Evolutionary conservation across 2,888 invertebrate species (phyloP).

Genomic region (Zygothrica quintamaculata): DNA sequence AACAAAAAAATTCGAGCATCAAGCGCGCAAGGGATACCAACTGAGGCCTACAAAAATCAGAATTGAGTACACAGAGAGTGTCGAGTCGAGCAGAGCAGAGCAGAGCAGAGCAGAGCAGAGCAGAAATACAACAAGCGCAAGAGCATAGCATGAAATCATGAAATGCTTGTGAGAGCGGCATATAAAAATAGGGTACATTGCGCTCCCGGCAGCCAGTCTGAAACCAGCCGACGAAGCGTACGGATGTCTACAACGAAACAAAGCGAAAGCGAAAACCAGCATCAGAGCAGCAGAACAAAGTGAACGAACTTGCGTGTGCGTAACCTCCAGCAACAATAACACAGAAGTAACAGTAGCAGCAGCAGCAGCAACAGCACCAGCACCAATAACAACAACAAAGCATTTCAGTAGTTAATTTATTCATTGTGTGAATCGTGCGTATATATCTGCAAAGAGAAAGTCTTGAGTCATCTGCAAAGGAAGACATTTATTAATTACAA

Average conservation of each 20-base stretch:
- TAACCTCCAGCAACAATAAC: constrained; percentile 8
- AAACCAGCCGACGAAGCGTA: constrained; percentile 50
- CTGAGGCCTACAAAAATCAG: constrained; percentile 14
- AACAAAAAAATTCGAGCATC: constrained; percentile 63
- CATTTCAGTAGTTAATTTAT: constrained; percentile 64
- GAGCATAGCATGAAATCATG: constrained; percentile 10
- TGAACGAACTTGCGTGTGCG: constrained; percentile 65
- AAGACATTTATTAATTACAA: constrained; percentile 50
- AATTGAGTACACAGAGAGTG: constrained; percentile 29
- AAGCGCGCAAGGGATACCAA: constrained; percentile 26
- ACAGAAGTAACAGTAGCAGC: constrained; percentile 9
- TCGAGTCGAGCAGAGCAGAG: constrained; percentile 29
- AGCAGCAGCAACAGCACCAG: constrained; percentile 10
- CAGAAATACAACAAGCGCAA: no score
- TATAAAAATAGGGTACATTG: constrained; percentile 55
- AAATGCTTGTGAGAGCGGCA: constrained; percentile 37
- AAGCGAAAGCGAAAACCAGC: constrained; percentile 21
- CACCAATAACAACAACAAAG: constrained; percentile 59
- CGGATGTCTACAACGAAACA: constrained; percentile 27
- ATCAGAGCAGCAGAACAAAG: constrained; percentile 53
- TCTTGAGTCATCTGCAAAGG: constrained; percentile 67
- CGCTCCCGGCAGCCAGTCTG: constrained; percentile 58
- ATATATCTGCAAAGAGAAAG: constrained; percentile 64
- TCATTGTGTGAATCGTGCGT: constrained; percentile 57
- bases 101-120: constrained; percentile 14